A percentile compares a stretch with the other conserved stretches of the same genome.
Evolutionary conservation across 2,888 invertebrate species (phyloP).

Genomic region (Sinodicranocentrus sp.): DNA sequence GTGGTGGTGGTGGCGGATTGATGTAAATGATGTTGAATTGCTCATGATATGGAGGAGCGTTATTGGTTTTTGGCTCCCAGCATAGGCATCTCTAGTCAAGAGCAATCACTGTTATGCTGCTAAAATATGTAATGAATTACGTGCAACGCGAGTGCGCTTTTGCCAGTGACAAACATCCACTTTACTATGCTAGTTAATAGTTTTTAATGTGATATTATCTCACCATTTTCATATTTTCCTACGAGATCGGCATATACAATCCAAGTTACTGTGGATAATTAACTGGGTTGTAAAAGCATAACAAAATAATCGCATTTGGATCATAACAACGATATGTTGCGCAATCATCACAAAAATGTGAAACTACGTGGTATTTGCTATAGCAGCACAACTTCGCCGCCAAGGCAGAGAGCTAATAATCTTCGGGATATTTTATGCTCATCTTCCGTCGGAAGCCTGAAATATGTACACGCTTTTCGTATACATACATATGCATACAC

Average conservation of each 20-base stretch:
- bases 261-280: neutral
- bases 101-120: neutral
- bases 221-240: no score
- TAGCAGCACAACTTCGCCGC: neutral
- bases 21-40: neutral
- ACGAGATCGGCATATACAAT: neutral
- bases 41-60: neutral
- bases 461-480: no score
- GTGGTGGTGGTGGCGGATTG: neutral
- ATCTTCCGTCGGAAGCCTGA: constrained; percentile 8
- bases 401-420: neutral
- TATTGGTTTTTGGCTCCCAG: neutral
- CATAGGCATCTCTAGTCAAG: neutral
- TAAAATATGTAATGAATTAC: no score
- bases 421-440: neutral
- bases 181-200: neutral
- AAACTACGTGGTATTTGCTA: neutral
- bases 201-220: neutral
- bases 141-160: no score
- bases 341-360: neutral
- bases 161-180: neutral
- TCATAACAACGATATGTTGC: neutral
- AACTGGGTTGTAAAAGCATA: neutral
- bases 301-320: neutral
- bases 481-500: no score